Percentiles rank a stretch among this genome's conserved stretches.
Evolutionary conservation across 2,113 vertebrate species (phyloP).

Genomic region (Tursiops truncatus): DNA sequence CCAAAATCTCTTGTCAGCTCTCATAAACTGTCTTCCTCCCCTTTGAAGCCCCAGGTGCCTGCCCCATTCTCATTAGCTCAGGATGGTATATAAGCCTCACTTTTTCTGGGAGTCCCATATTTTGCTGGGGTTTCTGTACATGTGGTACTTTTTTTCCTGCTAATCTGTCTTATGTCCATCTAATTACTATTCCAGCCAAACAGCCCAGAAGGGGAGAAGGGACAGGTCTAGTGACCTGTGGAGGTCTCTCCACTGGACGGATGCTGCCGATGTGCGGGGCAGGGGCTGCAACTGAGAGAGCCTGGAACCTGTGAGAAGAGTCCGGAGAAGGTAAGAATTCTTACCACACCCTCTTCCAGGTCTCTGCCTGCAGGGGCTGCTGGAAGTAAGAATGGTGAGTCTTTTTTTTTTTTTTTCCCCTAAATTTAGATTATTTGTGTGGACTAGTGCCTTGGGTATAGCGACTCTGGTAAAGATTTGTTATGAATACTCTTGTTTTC

Average conservation of each 20-base stretch:
- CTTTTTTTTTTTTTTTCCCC: no score
- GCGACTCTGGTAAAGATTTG: not conserved
- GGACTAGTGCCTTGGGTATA: not conserved
- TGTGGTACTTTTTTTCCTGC: no score
- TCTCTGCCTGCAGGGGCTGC: no score
- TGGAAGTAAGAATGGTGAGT: no score
- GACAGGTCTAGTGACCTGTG: not conserved
- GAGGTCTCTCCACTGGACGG: not conserved
- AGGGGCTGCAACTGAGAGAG: not conserved
- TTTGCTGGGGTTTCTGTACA: not conserved
- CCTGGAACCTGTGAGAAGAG: no score
- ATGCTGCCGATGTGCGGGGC: no score
- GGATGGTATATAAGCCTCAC: no score
- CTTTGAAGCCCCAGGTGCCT: no score
- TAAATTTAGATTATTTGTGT: not conserved
- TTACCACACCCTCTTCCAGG: fast-evolving
- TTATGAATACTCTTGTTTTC: fast-evolving
- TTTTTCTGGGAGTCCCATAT: no score
- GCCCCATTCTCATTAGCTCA: not conserved
- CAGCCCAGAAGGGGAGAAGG: no score
- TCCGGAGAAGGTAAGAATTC: not conserved
- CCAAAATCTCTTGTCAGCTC: not conserved
- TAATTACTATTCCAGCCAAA: not conserved
- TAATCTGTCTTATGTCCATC: not conserved
- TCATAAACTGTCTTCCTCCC: not conserved